A percentile compares a stretch with the other conserved stretches of the same genome.
These are phyloP conservation scores for Danionella cerebrum DNA, from an alignment of 2,113 vertebrate genomes.

Conservation along the genomic window DNA sequence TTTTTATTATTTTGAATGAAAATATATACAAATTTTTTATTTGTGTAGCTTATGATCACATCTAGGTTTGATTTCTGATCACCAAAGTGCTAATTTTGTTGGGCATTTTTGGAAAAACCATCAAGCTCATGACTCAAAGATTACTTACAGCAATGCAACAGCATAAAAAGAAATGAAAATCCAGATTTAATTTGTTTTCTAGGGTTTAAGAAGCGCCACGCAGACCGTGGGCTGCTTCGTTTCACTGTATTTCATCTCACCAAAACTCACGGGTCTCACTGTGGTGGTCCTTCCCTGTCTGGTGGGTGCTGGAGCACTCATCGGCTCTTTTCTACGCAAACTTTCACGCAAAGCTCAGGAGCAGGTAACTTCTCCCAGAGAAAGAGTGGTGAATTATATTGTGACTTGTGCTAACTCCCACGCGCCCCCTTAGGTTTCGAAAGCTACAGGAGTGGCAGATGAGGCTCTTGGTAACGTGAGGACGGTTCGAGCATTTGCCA, in stretches of 20 bases:
- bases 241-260: constrained; percentile 85
- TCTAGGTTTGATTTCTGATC: no score
- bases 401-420: background rate
- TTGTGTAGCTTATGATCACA: no score
- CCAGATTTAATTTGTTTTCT: constrained; percentile 7
- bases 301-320: constrained; percentile 73
- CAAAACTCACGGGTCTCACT: constrained; percentile 79
- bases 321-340: constrained; percentile 78
- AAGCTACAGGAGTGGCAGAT: constrained; percentile 80
- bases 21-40: no score
- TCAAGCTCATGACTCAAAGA: no score
- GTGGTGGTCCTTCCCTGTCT: constrained; percentile 73
- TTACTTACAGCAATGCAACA: no score
- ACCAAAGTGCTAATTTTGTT: no score
- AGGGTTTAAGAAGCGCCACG: constrained; percentile 84
- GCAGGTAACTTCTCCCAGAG: constrained; percentile 63
- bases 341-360: constrained; percentile 85
- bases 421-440: constrained; percentile 67
- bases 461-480: constrained; percentile 87
- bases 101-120: no score
- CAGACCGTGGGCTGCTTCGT: constrained; percentile 82
- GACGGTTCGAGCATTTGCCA: constrained; percentile 88
- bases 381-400: background rate
- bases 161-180: no score
- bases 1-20: no score